These are phyloP conservation scores for Cryptocephalus primarius DNA, from an alignment of 2,888 invertebrate species.

Conservation along the genomic window DNA sequence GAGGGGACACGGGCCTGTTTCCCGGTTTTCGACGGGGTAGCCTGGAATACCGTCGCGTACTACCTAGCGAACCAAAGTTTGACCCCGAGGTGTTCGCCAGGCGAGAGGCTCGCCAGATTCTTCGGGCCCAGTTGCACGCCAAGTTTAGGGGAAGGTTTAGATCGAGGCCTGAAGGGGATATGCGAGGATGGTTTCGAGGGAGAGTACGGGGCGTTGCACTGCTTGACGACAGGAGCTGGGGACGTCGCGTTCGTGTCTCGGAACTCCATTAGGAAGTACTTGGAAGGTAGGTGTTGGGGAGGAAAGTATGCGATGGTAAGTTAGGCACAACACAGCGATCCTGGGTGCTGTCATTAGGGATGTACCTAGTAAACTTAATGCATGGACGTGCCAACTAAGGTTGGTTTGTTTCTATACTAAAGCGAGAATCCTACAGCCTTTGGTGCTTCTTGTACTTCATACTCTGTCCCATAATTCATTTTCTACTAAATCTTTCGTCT, in stretches of 20 bases:
- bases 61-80: conserved; percentile 33
- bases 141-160: conserved; percentile 28
- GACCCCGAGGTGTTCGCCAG: conserved; percentile 35
- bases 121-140: conserved; percentile 59
- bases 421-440: no score
- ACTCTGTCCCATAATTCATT: no score
- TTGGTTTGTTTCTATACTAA: no score
- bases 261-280: conserved; percentile 25
- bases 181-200: conserved; percentile 35
- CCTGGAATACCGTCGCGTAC: conserved; percentile 50
- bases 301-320: no score
- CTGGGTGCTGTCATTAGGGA: no score
- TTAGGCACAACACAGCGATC: conserved; percentile 9
- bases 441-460: no score
- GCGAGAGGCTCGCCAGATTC: conserved; percentile 40
- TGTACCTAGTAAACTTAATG: no score
- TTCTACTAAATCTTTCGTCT: no score
- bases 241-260: conserved; percentile 66
- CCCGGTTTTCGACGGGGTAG: conserved; percentile 65
- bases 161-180: conserved; percentile 13
- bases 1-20: conserved; percentile 67
- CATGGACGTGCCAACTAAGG: no score
- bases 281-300: conserved; percentile 46
- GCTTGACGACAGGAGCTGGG: conserved; percentile 53
- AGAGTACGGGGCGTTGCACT: conserved; percentile 54